phyloP scores from a whole-genome alignment of 2,113 vertebrate genomes.

The Tinamus guttatus region DNA sequence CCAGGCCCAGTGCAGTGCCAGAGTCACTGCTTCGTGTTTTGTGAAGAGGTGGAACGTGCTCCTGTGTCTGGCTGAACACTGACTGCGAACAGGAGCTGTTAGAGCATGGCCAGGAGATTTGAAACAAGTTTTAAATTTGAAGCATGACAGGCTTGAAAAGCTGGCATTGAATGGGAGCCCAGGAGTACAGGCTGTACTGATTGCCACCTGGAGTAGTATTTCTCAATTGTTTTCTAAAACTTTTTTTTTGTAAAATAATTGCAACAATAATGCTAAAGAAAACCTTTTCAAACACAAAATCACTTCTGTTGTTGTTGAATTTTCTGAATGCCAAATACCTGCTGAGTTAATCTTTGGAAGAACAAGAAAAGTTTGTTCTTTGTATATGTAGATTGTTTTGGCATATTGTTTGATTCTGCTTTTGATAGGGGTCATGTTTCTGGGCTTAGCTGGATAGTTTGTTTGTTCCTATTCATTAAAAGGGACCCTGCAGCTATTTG shows the following conservation, averaged over 20 bases:
- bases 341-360: constrained; percentile 61
- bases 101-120: background rate
- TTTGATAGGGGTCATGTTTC: constrained; percentile 52
- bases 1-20: background rate
- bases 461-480: constrained; percentile 69
- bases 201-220: background rate
- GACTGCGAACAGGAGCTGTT: background rate
- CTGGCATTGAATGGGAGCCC: background rate
- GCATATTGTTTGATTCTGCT: constrained; percentile 62
- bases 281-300: constrained; percentile 20
- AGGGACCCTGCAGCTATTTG: constrained; percentile 61
- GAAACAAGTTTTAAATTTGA: background rate
- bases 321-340: constrained; percentile 49
- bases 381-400: constrained; percentile 51
- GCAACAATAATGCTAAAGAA: constrained; percentile 18
- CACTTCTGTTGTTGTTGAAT: constrained; percentile 25
- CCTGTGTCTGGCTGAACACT: background rate
- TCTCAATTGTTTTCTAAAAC: background rate
- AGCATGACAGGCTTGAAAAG: background rate
- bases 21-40: background rate
- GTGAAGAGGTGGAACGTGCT: background rate
- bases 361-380: constrained; percentile 54
- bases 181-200: background rate
- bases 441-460: constrained; percentile 59
- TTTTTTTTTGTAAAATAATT: background rate